A percentile compares a stretch with the other conserved stretches of the same genome.
These are phyloP conservation scores for Timema cristinae DNA, from an alignment of 2,888 invertebrate genomes.

Conservation along the genomic window DNA sequence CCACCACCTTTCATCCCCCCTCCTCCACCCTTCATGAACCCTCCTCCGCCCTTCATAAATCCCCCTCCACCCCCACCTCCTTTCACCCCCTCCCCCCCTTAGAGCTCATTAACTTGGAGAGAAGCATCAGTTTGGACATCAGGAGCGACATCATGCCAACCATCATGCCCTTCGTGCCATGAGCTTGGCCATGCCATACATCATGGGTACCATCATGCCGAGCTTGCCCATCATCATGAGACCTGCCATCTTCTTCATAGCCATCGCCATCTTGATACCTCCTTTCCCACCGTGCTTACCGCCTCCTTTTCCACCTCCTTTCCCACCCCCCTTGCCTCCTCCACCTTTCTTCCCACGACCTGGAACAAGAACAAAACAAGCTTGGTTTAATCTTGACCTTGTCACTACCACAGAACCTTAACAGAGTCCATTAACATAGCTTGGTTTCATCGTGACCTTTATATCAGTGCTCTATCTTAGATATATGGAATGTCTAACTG, in stretches of 20 bases:
- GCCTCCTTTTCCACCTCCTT: conserved; percentile 14
- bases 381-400: too few species aligned
- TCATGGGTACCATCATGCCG: conserved; percentile 22
- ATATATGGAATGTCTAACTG: too few species aligned
- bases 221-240: conserved; percentile 25
- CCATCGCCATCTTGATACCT: conserved; percentile 20
- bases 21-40: too few species aligned
- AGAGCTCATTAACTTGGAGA: too few species aligned
- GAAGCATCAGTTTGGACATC: conserved; percentile 4
- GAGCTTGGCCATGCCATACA: conserved; percentile 16
- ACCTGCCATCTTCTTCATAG: conserved; percentile 22
- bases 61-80: too few species aligned
- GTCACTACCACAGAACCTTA: too few species aligned
- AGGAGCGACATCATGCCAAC: conserved; percentile 17
- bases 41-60: too few species aligned
- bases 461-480: too few species aligned
- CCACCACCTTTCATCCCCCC: not conserved
- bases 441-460: too few species aligned
- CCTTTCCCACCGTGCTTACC: conserved; percentile 1
- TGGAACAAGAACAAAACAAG: not conserved
- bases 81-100: too few species aligned
- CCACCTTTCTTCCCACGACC: conserved; percentile 11
- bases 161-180: conserved; percentile 22
- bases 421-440: too few species aligned
- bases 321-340: conserved; percentile 5